Conservation (phyloP, 1,140 invertebrate genomes). For the Drosophila saltans region DNA sequence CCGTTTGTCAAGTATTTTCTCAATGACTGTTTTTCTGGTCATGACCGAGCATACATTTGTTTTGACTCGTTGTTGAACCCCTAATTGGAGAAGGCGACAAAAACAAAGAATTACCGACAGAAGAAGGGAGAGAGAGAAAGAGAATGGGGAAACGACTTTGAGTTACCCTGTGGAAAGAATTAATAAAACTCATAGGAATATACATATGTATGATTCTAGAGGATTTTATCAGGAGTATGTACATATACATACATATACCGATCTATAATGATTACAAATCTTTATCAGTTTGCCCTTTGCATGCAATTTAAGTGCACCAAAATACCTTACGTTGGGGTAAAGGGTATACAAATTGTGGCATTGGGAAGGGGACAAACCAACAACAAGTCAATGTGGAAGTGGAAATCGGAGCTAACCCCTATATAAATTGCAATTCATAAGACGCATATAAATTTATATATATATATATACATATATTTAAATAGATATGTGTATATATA, state of each 20-base stretch:
- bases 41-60: slow-evolving; percentile 18
- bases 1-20: slow-evolving; percentile 7
- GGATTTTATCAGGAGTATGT: too few relatives aligned
- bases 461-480: background rate
- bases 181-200: too few relatives aligned
- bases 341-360: slow-evolving; percentile 20
- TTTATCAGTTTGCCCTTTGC: too few relatives aligned
- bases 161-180: background rate
- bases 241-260: too few relatives aligned
- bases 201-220: too few relatives aligned
- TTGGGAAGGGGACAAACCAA: slow-evolving; percentile 10
- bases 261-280: too few relatives aligned
- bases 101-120: slow-evolving; percentile 2
- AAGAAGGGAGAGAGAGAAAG: background rate
- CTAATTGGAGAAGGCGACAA: slow-evolving; percentile 14
- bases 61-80: slow-evolving; percentile 20
- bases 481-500: slow-evolving; percentile 4
- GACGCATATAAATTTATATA: slow-evolving; percentile 3
- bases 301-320: background rate
- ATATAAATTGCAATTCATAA: slow-evolving; percentile 23
- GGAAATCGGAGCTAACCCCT: slow-evolving; percentile 18
- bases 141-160: background rate
- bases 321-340: background rate
- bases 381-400: slow-evolving; percentile 35
- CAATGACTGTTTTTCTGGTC: slow-evolving; percentile 10